These are phyloP conservation scores for Hyposmocoma kahamanoa DNA, from an alignment of 1,140 invertebrate species.

Conservation along the genomic window DNA sequence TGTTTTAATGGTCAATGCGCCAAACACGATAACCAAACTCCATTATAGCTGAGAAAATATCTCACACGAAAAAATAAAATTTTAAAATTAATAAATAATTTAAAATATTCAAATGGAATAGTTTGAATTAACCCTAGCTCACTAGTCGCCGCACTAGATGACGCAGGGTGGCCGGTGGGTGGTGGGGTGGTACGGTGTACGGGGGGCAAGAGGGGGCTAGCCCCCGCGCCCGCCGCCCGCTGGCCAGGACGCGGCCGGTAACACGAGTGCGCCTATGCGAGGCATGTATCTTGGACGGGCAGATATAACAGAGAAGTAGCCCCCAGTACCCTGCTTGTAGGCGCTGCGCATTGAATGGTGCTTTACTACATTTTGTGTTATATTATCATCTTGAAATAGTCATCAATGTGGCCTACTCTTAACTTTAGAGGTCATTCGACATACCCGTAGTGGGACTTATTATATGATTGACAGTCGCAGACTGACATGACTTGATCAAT, in stretches of 20 bases:
- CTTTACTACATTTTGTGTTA: conserved; percentile 39
- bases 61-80: conserved; percentile 12
- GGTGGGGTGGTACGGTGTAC: conserved; percentile 15
- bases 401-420: too few relatives aligned
- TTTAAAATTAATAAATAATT: conserved; percentile 41
- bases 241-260: conserved; percentile 61
- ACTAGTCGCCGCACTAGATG: conserved; percentile 58
- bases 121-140: conserved; percentile 68
- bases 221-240: conserved; percentile 20
- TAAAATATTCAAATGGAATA: conserved; percentile 67
- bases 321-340: conserved; percentile 61
- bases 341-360: conserved; percentile 18
- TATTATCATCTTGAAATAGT: too few relatives aligned
- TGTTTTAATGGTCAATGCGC: too few relatives aligned
- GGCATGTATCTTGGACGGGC: conserved; percentile 71
- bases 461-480: too few relatives aligned
- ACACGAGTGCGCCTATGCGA: conserved; percentile 71
- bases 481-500: too few relatives aligned
- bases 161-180: conserved; percentile 43
- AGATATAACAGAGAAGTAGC: conserved; percentile 72
- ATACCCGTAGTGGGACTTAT: too few relatives aligned
- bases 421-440: too few relatives aligned
- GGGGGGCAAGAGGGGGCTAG: conserved; percentile 20
- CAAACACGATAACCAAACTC: too few relatives aligned
- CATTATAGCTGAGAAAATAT: too few relatives aligned